Percentiles rank a stretch among this genome's conserved stretches.
These are phyloP conservation scores for Pterocles burchelli DNA, from an alignment of 2,113 vertebrate genomes.

Conservation along the genomic window DNA sequence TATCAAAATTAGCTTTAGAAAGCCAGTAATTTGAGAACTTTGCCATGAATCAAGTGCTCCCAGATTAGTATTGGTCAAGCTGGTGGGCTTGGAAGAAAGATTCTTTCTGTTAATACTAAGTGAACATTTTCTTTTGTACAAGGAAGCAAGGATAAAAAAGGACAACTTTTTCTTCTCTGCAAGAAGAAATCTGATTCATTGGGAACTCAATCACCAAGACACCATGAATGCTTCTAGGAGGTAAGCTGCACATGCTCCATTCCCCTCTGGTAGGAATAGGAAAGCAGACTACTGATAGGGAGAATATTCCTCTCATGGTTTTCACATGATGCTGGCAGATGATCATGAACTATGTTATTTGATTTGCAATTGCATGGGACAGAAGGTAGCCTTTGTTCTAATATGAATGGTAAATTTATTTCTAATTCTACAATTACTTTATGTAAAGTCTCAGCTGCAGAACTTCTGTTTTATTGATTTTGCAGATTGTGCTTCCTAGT, in stretches of 20 bases:
- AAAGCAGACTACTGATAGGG: neutral
- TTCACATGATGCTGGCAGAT: neutral
- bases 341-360: neutral
- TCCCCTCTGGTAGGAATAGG: neutral
- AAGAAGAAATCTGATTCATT: neutral
- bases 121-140: neutral
- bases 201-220: neutral
- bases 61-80: neutral
- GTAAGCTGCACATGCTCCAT: slow-evolving; percentile 33
- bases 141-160: neutral
- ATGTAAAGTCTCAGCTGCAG: neutral
- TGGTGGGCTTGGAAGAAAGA: neutral
- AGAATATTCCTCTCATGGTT: neutral
- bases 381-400: neutral
- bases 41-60: neutral
- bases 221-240: slow-evolving; percentile 66
- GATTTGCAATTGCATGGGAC: neutral
- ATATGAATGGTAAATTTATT: neutral
- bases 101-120: neutral
- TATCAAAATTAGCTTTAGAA: neutral
- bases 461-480: neutral
- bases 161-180: neutral
- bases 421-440: neutral
- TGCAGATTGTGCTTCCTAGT: neutral
- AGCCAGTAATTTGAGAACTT: neutral